These are phyloP conservation scores for Sisyra terminalis DNA, from an alignment of 2,888 invertebrate species.

Conservation along the genomic window DNA sequence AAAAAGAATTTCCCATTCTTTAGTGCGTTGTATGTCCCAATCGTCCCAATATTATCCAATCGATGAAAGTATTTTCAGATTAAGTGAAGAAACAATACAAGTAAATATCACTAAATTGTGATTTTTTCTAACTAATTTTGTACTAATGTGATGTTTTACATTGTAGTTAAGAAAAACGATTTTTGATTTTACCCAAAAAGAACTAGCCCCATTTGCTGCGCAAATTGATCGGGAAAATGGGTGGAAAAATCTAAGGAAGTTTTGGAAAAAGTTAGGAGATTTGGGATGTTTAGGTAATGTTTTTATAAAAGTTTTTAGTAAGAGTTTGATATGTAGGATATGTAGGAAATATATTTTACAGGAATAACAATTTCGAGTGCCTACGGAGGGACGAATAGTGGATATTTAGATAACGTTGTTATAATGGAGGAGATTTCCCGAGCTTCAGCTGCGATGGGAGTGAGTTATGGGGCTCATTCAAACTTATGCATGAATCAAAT, in stretches of 20 bases:
- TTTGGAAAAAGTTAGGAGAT: slow-evolving; percentile 87
- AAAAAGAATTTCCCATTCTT: no score
- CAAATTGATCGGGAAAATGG: slow-evolving; percentile 80
- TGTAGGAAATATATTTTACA: slow-evolving; percentile 16
- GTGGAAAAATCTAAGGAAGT: slow-evolving; percentile 49
- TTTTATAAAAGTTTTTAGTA: neutral
- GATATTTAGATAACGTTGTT: slow-evolving; percentile 82
- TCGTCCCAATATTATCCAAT: slow-evolving; percentile 70
- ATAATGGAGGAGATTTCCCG: slow-evolving; percentile 92
- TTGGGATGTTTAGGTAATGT: slow-evolving; percentile 69
- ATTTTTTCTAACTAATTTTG: neutral
- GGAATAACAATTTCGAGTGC: slow-evolving; percentile 73
- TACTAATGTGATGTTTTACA: slow-evolving; percentile 15
- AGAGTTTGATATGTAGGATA: no score
- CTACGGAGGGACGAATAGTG: slow-evolving; percentile 85
- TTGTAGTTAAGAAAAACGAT: slow-evolving; percentile 70
- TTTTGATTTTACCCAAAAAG: slow-evolving; percentile 88
- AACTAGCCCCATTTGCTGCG: slow-evolving; percentile 80
- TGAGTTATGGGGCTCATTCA: slow-evolving; percentile 95
- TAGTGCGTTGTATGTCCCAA: slow-evolving; percentile 30
- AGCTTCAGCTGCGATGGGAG: slow-evolving; percentile 61
- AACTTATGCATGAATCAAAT: slow-evolving; percentile 96
- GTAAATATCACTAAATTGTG: slow-evolving; percentile 28
- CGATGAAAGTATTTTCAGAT: slow-evolving; percentile 75
- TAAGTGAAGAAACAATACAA: slow-evolving; percentile 75